These are phyloP conservation scores for Hozukius guyotensis DNA, from an alignment of 2,797 vertebrate species.

Conservation along the genomic window DNA sequence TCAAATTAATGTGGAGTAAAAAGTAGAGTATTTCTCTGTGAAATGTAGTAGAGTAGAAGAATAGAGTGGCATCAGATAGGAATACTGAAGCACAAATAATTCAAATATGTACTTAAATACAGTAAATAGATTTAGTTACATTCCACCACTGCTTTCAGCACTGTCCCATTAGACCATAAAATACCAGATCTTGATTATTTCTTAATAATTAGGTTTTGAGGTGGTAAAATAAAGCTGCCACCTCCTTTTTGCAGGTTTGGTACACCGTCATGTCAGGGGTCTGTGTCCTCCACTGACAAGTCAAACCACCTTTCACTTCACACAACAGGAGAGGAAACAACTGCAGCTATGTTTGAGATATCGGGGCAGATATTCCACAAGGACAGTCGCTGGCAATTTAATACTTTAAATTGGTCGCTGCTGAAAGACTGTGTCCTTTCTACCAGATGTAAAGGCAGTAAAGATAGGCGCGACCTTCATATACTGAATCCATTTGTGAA, in stretches of 20 bases:
- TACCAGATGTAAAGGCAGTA: neutral
- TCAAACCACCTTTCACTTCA: constrained; percentile 2
- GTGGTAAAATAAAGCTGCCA: neutral
- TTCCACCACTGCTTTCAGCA: neutral
- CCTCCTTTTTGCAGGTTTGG: neutral
- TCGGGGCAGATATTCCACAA: neutral
- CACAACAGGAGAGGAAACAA: neutral
- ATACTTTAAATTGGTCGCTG: neutral
- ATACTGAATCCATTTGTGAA: neutral
- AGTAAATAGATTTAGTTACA: neutral
- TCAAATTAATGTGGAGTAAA: neutral
- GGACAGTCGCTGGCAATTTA: neutral
- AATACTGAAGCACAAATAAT: neutral
- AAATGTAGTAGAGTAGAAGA: neutral
- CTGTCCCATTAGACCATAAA: neutral
- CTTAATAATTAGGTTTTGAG: neutral
- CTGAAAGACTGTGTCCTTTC: neutral
- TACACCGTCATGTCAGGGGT: neutral
- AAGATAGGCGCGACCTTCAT: constrained; percentile 30
- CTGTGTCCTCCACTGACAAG: neutral
- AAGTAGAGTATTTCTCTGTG: neutral
- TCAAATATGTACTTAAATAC: neutral
- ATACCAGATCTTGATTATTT: neutral
- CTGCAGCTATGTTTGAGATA: neutral
- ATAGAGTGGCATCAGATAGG: neutral